Evolutionary conservation across 2,113 vertebrate species (phyloP), one percentile per base, ranked within the genome.

Genomic region (Passerina amoena): DNA sequence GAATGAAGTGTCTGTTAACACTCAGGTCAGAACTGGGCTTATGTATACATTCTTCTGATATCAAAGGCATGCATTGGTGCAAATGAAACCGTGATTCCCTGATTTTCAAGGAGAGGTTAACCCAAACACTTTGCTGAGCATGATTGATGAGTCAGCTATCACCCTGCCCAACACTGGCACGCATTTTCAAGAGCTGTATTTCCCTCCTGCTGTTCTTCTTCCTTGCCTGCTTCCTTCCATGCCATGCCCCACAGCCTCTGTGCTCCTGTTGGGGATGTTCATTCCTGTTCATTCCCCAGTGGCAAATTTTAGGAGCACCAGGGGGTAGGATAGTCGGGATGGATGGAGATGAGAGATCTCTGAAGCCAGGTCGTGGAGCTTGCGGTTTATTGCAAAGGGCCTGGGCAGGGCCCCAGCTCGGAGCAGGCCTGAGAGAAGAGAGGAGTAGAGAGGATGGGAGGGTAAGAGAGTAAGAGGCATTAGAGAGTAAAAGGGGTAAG

Each of bases 41-140:
- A 53, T 48, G 31, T 95, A 64, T 85, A 82, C 53, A 75, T 73
- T 91, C 69, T 91, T 45, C 44, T 86, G 66, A 86, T 76, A 90
- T 90, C 85, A 97, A 91, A 96, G 86, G 68, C 35, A 30, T 68
- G 9, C 11, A 70, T 2, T 11, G 19, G 45, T 56, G 27, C 42
- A 57, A 66, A 61, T 68, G 50, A 63, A 73, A 24, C 37, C 31
- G 12, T 38, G 50, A 51, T 75, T 63, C 61, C 3, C 1, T 51
- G 56, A 48, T 68, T 86, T 94, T 86, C 44, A n/a, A 45, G 53
- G 24, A 56, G 44, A 82, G 42, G 37, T 71, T 90, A 88, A 88
- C 56, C 38, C 33, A 81, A 78, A 71, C 65, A 23, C 7, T 40
- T 82, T 35, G 42, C 10, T 33, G 53, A 78, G 50, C 4, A 0